Evolutionary conservation across 2,113 vertebrate species (phyloP), one percentile per base, ranked within the genome.

Genomic region (Xiphorhynchus elegans): DNA sequence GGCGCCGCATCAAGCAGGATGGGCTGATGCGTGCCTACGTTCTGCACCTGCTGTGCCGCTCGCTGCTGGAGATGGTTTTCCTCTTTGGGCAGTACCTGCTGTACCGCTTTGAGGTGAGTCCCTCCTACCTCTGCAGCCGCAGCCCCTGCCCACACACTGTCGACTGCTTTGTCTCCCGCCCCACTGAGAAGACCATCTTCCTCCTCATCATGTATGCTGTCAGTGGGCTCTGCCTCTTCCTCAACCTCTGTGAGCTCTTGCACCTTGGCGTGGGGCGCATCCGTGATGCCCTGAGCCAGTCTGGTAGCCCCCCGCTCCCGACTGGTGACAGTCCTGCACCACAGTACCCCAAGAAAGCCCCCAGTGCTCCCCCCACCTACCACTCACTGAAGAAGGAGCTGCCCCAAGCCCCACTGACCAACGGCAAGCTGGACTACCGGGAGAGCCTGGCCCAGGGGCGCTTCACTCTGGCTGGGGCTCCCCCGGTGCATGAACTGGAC

Each of bases 111-210:
- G 97, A 98, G 94, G 99, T 99, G 33, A 98, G 95, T 1, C 98
- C 98, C 2, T 98, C 97, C 17, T 99, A 98, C 3, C 74, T 99
- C 49, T 99, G 99, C 98, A 98, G 79, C 5, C 98, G 98, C 81
- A 97, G 95, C 14, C 99, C 99, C 17, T 99, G 99, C 93, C 99
- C 99, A 0, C 98, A 99, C 97, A 98, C 96, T 0, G 98, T 99
- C 26, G 98, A 99, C 94, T 99, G 99, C 97, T 99, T 99, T 7
- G 98, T 99, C 86, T 99, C 99, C 25, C 98, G 99, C 26, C 99
- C 99, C 87, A 99, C 99, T 0, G 99, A 99, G 97, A 99, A 99
- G 95, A 98, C 98, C 33, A 98, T 99, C 94, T 99, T 99, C 96
- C 97, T 99, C 53, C 95, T 99, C 68, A 95, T 99, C 93, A 99